Evolutionary conservation across 2,113 vertebrate species (phyloP), one percentile per base, ranked within the genome.

Genomic region (Microtus richardsoni): DNA sequence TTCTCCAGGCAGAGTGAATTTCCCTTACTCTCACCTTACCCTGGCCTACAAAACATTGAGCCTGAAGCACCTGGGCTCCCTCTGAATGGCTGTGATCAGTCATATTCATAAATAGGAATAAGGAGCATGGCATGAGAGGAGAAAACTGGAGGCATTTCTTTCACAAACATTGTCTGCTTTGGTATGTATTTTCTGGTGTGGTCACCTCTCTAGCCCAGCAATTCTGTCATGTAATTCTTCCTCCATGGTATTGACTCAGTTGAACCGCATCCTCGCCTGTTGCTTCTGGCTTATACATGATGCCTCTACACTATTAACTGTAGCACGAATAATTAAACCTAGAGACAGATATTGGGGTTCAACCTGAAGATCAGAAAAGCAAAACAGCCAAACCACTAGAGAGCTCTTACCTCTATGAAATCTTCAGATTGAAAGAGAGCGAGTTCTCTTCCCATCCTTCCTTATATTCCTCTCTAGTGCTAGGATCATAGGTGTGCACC

Each of bases 171-270:
- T 49, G 24, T 36, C 75, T 39, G 21, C 49, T 83, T 82, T 87
- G 73, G 62, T 17, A 17, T 70, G 10, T 30, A 21, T 36, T 88
- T 94, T 84, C 49, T 83, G n/a, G 11, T n/a, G 3, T 7, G 21
- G 17, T 44, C 3, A 6, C 9, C n/a, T 7, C 39, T 71, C 7
- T 22, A 26, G 0, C 2, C 30, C 6, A 28, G 5, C 9, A 2
- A 17, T 68, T 41, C 30, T 4, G 0, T 1, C 62, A 68, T 36
- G 54, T 52, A 44, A 7, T 2, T 60, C 26, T 36, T n/a, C 4
- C 22, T 41, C n/a, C 19, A 22, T 47, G 62, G 16, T 41, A 47
- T 70, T 77, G 62, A 58, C 30, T 54, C 19, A 9, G 4, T 0
- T 74, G 54, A 41, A 3, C 30, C 60, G 44, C 7, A 54, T 28